These are phyloP conservation scores for Microcebus griseorufus DNA, from an alignment of 2,113 vertebrate species.

Conservation along the genomic window DNA sequence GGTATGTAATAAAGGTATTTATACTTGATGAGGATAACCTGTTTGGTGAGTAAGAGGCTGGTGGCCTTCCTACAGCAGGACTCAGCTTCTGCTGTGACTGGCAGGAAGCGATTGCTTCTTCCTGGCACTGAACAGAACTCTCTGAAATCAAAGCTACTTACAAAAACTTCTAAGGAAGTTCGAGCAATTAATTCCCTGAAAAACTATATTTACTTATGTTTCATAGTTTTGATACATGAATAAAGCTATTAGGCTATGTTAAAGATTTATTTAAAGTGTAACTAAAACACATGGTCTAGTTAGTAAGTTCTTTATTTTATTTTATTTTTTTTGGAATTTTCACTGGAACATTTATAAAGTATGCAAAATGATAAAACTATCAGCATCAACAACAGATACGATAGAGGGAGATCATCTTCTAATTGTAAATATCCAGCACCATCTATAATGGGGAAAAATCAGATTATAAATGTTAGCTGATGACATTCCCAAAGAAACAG, in stretches of 20 bases:
- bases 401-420: constrained; percentile 11
- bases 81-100: background rate
- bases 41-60: background rate
- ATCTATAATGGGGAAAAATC: constrained; percentile 43
- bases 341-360: background rate
- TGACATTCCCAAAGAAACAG: background rate
- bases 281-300: background rate
- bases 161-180: background rate
- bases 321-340: constrained; percentile 42
- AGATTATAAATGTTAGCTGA: constrained; percentile 17
- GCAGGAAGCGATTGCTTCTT: background rate
- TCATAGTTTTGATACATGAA: background rate
- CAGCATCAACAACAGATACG: background rate
- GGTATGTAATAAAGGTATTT: background rate
- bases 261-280: constrained; percentile 40
- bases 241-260: background rate
- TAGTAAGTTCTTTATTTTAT: background rate
- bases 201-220: background rate
- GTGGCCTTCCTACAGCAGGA: background rate
- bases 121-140: background rate
- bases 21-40: background rate
- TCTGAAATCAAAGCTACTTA: constrained; percentile 1
- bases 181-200: background rate
- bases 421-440: constrained; percentile 10
- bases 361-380: background rate